Conservation (phyloP, 2,113 vertebrate species). For the Cepphus grylle region DNA sequence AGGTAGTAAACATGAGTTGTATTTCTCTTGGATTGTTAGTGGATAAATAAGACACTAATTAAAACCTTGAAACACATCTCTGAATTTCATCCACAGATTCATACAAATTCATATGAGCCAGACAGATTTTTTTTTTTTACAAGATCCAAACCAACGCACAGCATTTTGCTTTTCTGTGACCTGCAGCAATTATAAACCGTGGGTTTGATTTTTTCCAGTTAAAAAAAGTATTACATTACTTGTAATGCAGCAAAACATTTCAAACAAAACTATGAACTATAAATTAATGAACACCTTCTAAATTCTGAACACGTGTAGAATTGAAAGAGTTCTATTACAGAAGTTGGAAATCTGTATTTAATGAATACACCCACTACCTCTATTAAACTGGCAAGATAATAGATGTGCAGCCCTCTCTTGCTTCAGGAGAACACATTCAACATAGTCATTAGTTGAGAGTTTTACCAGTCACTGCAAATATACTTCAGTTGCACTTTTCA, state of each 20-base stretch:
- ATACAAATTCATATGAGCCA: neutral
- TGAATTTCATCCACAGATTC: neutral
- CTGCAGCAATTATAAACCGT: neutral
- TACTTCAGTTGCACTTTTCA: neutral
- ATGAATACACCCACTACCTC: conserved; percentile 13
- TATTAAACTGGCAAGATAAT: conserved; percentile 12
- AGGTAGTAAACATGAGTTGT: neutral
- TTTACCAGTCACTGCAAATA: neutral
- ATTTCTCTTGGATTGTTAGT: neutral
- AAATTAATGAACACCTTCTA: neutral
- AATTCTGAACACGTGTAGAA: neutral
- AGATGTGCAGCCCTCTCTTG: neutral
- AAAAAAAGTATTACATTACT: neutral
- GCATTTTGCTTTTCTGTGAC: neutral
- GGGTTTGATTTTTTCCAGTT: neutral
- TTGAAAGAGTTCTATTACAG: neutral
- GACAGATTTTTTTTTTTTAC: neutral
- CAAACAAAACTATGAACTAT: neutral
- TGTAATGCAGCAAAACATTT: conserved; percentile 1
- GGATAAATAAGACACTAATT: neutral
- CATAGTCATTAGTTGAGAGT: neutral
- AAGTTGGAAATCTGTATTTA: conserved; percentile 19
- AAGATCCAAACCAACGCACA: neutral
- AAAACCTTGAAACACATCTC: neutral
- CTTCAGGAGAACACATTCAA: neutral